A percentile compares a stretch with the other conserved stretches of the same genome.
Evolutionary conservation across 2,113 vertebrate genomes (phyloP).

Genomic region (cat (Felis catus)): F.catus_Fca126_mat1.0 CM031423.1:25208001-25208500

Average conservation of each 20-base stretch:
- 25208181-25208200: background rate
- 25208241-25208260: background rate
- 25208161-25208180: background rate
- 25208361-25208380: background rate
- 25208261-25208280: accelerated
- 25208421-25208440: too few relatives aligned
- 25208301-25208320: too few relatives aligned
- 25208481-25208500: too few relatives aligned
- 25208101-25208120: background rate
- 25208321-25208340: background rate
- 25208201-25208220: background rate
- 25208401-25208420: background rate
- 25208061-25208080: background rate
- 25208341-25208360: background rate
- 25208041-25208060: background rate
- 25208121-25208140: background rate
- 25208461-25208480: too few relatives aligned
- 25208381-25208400: background rate
- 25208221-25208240: accelerated
- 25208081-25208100: background rate
- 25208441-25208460: too few relatives aligned
- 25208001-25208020: background rate
- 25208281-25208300: background rate
- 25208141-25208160: background rate
- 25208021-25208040: background rate